A percentile compares a stretch with the other conserved stretches of the same genome.
Conservation (phyloP, 2,113 vertebrate genomes). For the Chaetura pelagica region DNA sequence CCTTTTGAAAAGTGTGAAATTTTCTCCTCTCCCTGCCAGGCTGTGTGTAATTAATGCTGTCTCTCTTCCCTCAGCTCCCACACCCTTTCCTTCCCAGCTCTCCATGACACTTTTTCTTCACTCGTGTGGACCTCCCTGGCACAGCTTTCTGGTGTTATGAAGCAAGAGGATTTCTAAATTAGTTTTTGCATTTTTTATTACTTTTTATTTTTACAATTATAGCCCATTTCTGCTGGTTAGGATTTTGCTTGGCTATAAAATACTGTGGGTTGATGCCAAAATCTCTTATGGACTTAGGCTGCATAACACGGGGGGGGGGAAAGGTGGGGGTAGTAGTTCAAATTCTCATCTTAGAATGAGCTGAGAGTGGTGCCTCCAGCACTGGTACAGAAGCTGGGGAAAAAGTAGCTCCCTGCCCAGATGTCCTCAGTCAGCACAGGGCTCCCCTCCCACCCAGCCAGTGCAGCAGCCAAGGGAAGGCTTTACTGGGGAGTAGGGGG, state of each 20-base stretch:
- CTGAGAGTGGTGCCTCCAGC: background rate
- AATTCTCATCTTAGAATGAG: background rate
- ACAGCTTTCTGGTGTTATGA: too few species aligned
- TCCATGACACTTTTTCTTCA: background rate
- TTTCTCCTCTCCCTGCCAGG: constrained; percentile 20
- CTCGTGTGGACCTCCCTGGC: background rate
- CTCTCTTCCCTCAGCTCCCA: background rate
- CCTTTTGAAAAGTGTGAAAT: background rate
- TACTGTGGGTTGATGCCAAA: background rate
- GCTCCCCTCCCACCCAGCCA: background rate
- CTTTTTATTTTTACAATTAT: background rate
- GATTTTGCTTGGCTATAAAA: background rate
- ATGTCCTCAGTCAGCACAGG: background rate
- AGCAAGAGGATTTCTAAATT: background rate
- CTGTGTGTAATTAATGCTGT: constrained; percentile 18
- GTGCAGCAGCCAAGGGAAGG: background rate
- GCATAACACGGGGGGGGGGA: background rate
- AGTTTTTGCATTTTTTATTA: background rate
- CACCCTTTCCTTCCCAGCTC: background rate
- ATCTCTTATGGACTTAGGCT: background rate
- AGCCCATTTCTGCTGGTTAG: background rate
- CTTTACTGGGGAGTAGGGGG: background rate
- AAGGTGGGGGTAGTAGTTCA: fast-evolving
- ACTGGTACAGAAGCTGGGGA: background rate
- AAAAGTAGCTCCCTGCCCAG: background rate